Conservation (phyloP, 1,140 invertebrate genomes). For the Ceratosolen fusciceps region DNA sequence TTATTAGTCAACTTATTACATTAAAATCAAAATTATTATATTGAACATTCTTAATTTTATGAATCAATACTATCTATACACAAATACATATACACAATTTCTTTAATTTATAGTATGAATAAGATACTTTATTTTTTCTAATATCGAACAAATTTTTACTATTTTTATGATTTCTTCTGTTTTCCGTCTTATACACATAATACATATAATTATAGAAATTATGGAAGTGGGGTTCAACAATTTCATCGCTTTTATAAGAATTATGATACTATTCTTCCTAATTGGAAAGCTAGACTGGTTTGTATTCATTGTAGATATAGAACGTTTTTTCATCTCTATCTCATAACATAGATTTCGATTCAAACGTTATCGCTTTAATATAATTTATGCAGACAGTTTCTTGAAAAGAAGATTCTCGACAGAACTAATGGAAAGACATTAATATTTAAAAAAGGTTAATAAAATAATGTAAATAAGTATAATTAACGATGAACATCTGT, state of each 20-base stretch:
- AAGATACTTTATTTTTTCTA: background rate
- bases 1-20: no score
- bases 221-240: background rate
- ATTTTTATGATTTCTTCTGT: slow-evolving; percentile 19
- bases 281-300: slow-evolving; percentile 9
- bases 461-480: background rate
- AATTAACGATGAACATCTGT: background rate
- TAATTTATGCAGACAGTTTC: background rate
- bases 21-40: no score
- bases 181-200: no score
- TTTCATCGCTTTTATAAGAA: slow-evolving; percentile 30
- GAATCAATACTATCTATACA: no score
- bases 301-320: background rate
- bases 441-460: background rate
- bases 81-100: no score
- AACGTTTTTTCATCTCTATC: slow-evolving; percentile 15
- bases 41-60: no score
- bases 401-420: background rate
- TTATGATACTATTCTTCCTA: slow-evolving; percentile 10
- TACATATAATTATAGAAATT: background rate
- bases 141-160: slow-evolving; percentile 27
- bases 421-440: background rate
- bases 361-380: slow-evolving; percentile 1
- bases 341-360: slow-evolving; percentile 30
- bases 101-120: no score